phyloP scores from a whole-genome alignment of 2,113 vertebrate genomes.

The Salminus brasiliensis region DNA sequence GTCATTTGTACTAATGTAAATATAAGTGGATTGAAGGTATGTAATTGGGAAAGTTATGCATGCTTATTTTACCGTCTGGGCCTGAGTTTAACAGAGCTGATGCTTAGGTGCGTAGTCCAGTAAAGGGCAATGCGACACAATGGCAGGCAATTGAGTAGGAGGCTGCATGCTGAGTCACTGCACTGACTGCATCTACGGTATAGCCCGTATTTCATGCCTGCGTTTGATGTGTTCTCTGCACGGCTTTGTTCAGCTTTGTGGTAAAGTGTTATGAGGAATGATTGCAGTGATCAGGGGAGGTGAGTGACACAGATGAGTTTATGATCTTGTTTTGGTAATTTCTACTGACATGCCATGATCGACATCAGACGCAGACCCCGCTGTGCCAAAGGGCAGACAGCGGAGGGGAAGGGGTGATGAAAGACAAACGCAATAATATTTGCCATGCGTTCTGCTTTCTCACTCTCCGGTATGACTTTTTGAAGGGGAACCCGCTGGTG shows the following conservation, averaged over 20 bases:
- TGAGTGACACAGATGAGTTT: slow-evolving; percentile 24
- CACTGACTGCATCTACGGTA: not conserved
- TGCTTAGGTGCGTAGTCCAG: not conserved
- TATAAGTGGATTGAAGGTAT: too few relatives aligned
- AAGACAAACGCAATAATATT: slow-evolving; percentile 71
- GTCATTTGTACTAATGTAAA: too few relatives aligned
- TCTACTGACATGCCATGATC: slow-evolving; percentile 39
- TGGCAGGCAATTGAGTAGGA: not conserved
- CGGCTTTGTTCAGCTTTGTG: not conserved
- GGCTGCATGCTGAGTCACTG: not conserved
- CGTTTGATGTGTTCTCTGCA: not conserved
- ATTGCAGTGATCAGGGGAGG: slow-evolving; percentile 15
- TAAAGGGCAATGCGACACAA: not conserved
- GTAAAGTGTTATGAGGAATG: not conserved
- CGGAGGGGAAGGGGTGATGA: slow-evolving; percentile 63
- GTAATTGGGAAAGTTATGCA: too few relatives aligned
- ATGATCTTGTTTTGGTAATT: slow-evolving; percentile 65
- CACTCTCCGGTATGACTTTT: not conserved
- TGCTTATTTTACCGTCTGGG: too few relatives aligned
- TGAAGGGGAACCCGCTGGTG: not conserved
- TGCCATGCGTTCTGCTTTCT: slow-evolving; percentile 50
- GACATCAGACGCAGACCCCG: slow-evolving; percentile 12
- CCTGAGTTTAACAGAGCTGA: too few relatives aligned
- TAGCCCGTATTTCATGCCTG: not conserved
- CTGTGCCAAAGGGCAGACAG: slow-evolving; percentile 24